phyloP scores from a whole-genome alignment of 2,888 invertebrate species.

The Cephus spinipes region DNA sequence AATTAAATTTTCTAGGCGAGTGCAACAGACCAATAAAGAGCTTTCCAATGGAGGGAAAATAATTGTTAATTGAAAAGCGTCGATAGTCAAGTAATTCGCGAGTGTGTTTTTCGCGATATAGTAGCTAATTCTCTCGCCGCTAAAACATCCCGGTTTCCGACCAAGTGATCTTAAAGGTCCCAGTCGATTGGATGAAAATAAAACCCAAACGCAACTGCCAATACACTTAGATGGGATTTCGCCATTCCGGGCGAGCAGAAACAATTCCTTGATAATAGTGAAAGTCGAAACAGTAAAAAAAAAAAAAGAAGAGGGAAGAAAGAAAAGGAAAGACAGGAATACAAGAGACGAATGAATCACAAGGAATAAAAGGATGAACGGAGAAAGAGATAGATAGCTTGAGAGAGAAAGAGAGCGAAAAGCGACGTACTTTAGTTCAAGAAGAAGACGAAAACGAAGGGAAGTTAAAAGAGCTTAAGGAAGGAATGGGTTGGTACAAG shows the following conservation, averaged over 20 bases:
- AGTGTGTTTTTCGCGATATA: background rate
- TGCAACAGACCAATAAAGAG: background rate
- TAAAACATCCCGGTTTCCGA: slow-evolving; percentile 1
- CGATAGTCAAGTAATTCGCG: background rate
- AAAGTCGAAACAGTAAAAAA: background rate
- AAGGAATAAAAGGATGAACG: background rate
- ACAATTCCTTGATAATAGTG: slow-evolving; percentile 6
- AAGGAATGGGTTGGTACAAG: background rate
- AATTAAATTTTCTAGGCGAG: background rate
- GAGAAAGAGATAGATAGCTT: background rate
- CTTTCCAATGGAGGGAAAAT: background rate
- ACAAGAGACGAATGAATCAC: background rate
- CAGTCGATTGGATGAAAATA: slow-evolving; percentile 55
- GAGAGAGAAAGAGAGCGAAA: slow-evolving; percentile 6
- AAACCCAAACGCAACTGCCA: slow-evolving; percentile 54
- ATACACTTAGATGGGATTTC: slow-evolving; percentile 49
- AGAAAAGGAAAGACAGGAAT: background rate
- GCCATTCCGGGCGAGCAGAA: slow-evolving; percentile 2
- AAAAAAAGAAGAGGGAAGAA: background rate
- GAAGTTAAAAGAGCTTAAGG: slow-evolving; percentile 17
- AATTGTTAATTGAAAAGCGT: slow-evolving; percentile 7
- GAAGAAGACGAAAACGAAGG: slow-evolving; percentile 12
- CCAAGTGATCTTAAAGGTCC: slow-evolving; percentile 24
- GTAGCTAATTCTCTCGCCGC: background rate
- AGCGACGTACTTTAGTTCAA: background rate